Base-by-base conservation (phyloP, 53 echinoderm and acorn worm species). In the Mesocentrotus franciscanus region DNA sequence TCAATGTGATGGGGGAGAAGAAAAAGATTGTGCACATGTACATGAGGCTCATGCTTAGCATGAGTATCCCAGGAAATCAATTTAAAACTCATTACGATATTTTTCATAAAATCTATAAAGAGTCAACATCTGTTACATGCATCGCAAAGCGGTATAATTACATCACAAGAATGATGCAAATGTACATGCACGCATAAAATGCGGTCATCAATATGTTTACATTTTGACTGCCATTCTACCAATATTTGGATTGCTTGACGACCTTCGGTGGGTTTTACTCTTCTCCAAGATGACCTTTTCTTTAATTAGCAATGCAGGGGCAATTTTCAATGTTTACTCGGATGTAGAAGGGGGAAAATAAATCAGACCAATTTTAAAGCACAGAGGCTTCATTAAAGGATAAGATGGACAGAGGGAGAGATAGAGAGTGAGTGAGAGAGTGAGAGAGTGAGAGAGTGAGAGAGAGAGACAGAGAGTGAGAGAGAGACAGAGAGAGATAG, bases 291-390 rank as follows among this genome's bases (percentile, higher is more conserved):
- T 87, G 87, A 87, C 87, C 87, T 87, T 87, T 87, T 87, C 87
- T 87, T 87, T 87, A 87, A 87, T 87, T 87, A 87, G 87, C 15
- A 59, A 87, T 87, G 87, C 87, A 24, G n/a, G 56, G 58, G n/a
- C 57, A 87, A 87, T 87, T 87, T 87, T 29, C 56, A 87, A 87
- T 87, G 58, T 87, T 87, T 87, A 87, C 87, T 87, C 18, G 24
- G n/a, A 58, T 11, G 87, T 1, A 59, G n/a, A 58, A 87, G 29
- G 18, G 64, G 64, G 39, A 42, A 39, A 36, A 87, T 27, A 87
- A 27, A 58, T 56, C 39, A 29, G 87, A 57, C 87, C 87, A 87
- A 58, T 87, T 87, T 87, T 24, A 24, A 29, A 35, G 58, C 14
- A 29, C 27, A 87, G 9, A 58, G 39, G 56, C 87, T 57, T 56